phyloP scores from a whole-genome alignment of 2,888 invertebrate species.

The Ormyrus rosae region DNA sequence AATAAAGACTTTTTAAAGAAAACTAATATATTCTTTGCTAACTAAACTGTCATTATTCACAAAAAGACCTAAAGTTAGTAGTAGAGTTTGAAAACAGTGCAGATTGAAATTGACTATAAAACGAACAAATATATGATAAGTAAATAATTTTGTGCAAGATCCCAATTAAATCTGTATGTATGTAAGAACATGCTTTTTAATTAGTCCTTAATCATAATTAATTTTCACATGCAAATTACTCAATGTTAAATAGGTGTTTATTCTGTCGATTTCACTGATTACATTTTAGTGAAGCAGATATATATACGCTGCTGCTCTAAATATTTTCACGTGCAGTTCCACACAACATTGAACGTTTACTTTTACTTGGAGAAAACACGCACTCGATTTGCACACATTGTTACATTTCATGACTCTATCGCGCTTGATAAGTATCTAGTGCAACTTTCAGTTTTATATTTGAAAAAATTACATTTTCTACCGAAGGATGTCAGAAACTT shows the following conservation, averaged over 20 bases:
- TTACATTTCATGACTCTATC: too few species aligned
- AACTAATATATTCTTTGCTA: background rate
- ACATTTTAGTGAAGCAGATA: constrained; percentile 40
- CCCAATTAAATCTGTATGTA: constrained; percentile 29
- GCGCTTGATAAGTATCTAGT: too few species aligned
- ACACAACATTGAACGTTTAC: constrained; percentile 36
- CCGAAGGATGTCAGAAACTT: too few species aligned
- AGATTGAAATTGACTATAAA: background rate
- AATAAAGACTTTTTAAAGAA: background rate
- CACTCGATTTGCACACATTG: background rate
- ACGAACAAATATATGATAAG: background rate
- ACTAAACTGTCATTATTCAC: too few species aligned
- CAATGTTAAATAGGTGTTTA: constrained; percentile 43
- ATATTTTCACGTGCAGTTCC: constrained; percentile 30
- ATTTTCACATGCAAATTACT: constrained; percentile 42
- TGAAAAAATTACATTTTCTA: too few species aligned
- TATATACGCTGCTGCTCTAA: constrained; percentile 35
- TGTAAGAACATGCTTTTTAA: constrained; percentile 15
- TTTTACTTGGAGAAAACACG: constrained; percentile 46
- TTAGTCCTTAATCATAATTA: constrained; percentile 14
- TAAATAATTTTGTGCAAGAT: constrained; percentile 22
- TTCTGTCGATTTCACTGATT: constrained; percentile 55
- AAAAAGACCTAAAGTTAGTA: too few species aligned
- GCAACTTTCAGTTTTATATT: too few species aligned
- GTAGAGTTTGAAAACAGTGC: background rate